phyloP scores from a whole-genome alignment of 2,797 vertebrate species.

The Siniperca scherzeri region DNA sequence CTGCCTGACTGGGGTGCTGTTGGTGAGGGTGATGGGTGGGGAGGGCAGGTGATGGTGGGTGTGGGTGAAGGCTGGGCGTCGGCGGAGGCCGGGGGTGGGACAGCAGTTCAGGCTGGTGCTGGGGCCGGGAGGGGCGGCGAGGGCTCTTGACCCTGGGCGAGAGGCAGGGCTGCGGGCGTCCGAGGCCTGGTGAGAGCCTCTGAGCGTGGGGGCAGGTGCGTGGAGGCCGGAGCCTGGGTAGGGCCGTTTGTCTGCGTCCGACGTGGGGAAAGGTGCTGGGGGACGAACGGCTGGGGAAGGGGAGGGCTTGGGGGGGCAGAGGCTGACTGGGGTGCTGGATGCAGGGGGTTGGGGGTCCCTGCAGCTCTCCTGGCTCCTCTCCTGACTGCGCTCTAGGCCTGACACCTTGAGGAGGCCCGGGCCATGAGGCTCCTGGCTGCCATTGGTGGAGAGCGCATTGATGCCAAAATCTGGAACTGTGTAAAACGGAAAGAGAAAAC shows the following conservation, averaged over 20 bases:
- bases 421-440: constrained; percentile 90
- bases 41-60: constrained; percentile 84
- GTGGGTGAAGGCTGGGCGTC: constrained; percentile 78
- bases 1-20: constrained; percentile 86
- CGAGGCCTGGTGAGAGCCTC: constrained; percentile 81
- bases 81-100: constrained; percentile 81
- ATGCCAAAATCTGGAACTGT: constrained; percentile 91
- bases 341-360: constrained; percentile 86
- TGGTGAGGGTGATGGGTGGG: constrained; percentile 84
- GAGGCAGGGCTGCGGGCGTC: constrained; percentile 81
- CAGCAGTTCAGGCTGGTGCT: constrained; percentile 78
- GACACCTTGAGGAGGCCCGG: constrained; percentile 93
- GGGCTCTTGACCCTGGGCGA: constrained; percentile 81
- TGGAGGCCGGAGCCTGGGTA: constrained; percentile 82
- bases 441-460: constrained; percentile 89
- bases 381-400: constrained; percentile 98
- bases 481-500: constrained; percentile 45
- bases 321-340: constrained; percentile 85
- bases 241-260: constrained; percentile 78
- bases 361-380: constrained; percentile 94
- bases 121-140: constrained; percentile 73
- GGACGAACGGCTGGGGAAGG: constrained; percentile 55
- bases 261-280: constrained; percentile 69
- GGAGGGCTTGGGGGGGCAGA: constrained; percentile 72
- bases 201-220: constrained; percentile 76